phyloP scores from a whole-genome alignment of 2,888 invertebrate genomes.

The Dicyrtoma fusca region DNA sequence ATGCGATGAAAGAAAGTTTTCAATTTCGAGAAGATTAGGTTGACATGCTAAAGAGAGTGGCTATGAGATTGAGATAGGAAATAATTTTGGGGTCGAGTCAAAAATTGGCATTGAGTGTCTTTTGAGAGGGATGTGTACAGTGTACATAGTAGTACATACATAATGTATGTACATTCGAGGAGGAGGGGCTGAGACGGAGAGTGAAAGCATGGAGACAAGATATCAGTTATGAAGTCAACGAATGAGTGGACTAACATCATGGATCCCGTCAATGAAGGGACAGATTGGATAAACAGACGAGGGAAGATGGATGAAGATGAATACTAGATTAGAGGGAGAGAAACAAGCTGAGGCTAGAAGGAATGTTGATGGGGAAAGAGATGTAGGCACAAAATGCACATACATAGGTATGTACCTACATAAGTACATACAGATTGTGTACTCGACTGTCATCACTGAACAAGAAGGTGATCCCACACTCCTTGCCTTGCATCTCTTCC shows the following conservation, averaged over 20 bases:
- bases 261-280: neutral
- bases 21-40: neutral
- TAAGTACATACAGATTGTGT: too few relatives aligned
- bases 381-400: too few relatives aligned
- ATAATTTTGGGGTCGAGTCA: slow-evolving; percentile 9
- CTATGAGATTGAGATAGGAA: slow-evolving; percentile 6
- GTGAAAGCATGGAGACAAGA: neutral
- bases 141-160: neutral
- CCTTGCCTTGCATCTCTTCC: slow-evolving; percentile 28
- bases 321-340: slow-evolving; percentile 20
- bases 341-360: too few relatives aligned
- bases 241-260: too few relatives aligned
- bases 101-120: neutral
- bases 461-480: slow-evolving; percentile 1
- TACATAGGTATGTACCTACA: too few relatives aligned
- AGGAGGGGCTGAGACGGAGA: neutral
- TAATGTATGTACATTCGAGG: neutral
- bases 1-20: neutral
- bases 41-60: slow-evolving; percentile 4
- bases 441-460: neutral
- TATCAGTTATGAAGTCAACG: neutral
- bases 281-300: slow-evolving; percentile 7
- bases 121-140: slow-evolving; percentile 12
- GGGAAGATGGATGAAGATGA: slow-evolving; percentile 23
- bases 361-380: neutral